Base-by-base conservation (phyloP, 2,113 vertebrate genomes). In the Heterocephalus glaber region DNA sequence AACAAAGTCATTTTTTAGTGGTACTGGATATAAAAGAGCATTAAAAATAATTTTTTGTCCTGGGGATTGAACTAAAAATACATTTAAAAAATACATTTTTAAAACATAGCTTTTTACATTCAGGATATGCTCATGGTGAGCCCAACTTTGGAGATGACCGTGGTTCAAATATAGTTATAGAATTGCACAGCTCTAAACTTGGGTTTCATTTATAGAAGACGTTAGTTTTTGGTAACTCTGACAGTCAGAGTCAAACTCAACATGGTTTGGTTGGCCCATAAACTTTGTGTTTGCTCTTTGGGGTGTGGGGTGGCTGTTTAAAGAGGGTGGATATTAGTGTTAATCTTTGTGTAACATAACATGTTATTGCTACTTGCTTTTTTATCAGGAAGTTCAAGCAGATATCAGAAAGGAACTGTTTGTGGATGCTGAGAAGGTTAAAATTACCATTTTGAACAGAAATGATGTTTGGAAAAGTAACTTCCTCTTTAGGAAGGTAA, bases 261-360 rank as follows among this genome's bases (percentile, higher is more conserved):
- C 11, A 41, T 0, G 2, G n/a, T 79, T 60, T 86, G 61, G 79
- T 54, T 96, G 98, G 97, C 90, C 92, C 95, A 24, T 94, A 92
- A 94, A 89, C 85, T 96, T 98, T 98, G 94, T 83, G 92, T 95
- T 97, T 1, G 95, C 92, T 96, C 95, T 98, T 97, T 10, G 94
- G 98, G 98, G 98, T 97, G 98, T 97, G 97, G 98, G 41, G 30
- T 60, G 95, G 96, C 98, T 98, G 98, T 98, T 98, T 96, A 92
- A 68, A 96, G 70, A 96, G 96, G 97, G 83, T 97, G 97, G 98
- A 94, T 97, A 96, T 96, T 98, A 95, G 96, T 96, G 96, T 97
- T 98, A 98, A 98, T 99, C 98, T 52, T 92, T 80, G 54, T 58
- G 90, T 72, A 65, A 72, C 97, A 97, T 98, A 97, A 95, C 95